Evolutionary conservation across 2,888 invertebrate species (phyloP).

Genomic region (Chouioia cunea): DNA sequence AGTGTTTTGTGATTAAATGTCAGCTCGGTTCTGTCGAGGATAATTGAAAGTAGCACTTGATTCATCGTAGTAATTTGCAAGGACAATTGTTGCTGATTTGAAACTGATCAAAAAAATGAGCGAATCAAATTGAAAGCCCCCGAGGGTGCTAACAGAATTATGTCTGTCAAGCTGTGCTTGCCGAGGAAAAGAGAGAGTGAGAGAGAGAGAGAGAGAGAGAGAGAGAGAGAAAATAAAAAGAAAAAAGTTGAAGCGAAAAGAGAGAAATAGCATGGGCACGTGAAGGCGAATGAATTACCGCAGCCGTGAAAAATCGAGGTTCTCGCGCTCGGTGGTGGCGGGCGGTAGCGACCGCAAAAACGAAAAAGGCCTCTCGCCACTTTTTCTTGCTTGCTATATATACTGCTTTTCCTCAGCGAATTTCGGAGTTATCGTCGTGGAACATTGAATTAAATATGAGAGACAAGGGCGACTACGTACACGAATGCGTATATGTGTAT

Average conservation of each 20-base stretch:
- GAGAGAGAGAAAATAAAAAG: not conserved
- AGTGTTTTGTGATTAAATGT: constrained; percentile 36
- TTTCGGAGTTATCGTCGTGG: constrained; percentile 56
- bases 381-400: too few relatives aligned
- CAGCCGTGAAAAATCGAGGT: constrained; percentile 32
- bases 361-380: not conserved
- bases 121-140: constrained; percentile 20
- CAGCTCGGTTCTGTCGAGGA: not conserved
- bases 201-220: not conserved
- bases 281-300: constrained; percentile 34
- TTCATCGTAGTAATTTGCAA: too few relatives aligned
- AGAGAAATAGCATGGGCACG: constrained; percentile 13
- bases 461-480: constrained; percentile 52
- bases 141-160: constrained; percentile 3
- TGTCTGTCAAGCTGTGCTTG: constrained; percentile 8
- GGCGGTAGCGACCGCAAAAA: not conserved
- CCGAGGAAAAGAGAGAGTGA: too few relatives aligned
- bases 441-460: constrained; percentile 65
- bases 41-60: not conserved
- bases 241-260: not conserved
- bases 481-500: constrained; percentile 49
- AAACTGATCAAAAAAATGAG: too few relatives aligned
- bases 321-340: not conserved
- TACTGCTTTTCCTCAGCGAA: constrained; percentile 27
- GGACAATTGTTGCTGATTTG: too few relatives aligned